These are phyloP conservation scores for Aphelocoma californica DNA, from an alignment of 2,797 vertebrate species.

Conservation along the genomic window DNA sequence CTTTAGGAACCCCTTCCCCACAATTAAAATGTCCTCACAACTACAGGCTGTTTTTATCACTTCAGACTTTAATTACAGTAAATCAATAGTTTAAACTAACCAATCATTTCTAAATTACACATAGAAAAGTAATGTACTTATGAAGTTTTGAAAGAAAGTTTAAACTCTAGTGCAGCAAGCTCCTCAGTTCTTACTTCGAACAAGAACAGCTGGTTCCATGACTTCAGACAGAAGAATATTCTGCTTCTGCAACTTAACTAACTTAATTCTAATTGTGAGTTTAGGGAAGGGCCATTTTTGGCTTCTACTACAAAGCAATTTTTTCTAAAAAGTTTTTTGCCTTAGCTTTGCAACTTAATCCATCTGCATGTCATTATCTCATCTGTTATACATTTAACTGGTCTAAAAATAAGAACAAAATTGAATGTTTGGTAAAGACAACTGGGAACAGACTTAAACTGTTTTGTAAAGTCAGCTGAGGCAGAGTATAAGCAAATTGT, in stretches of 20 bases:
- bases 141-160: background rate
- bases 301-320: slow-evolving; percentile 55
- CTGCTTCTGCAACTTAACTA: slow-evolving; percentile 41
- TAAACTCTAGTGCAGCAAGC: background rate
- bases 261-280: slow-evolving; percentile 17
- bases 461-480: background rate
- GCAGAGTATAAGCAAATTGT: background rate
- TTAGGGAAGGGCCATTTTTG: slow-evolving; percentile 40
- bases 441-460: slow-evolving; percentile 6
- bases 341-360: slow-evolving; percentile 57
- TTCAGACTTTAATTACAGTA: background rate
- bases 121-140: background rate
- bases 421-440: slow-evolving; percentile 56
- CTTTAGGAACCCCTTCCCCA: background rate
- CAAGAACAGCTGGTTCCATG: background rate
- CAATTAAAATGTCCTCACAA: background rate
- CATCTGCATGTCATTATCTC: slow-evolving; percentile 63
- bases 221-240: background rate
- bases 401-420: slow-evolving; percentile 62
- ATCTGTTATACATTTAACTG: slow-evolving; percentile 58
- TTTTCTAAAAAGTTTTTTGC: slow-evolving; percentile 42
- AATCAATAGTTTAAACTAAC: background rate
- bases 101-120: background rate
- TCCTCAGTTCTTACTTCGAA: background rate
- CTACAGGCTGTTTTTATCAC: background rate